Evolutionary conservation across 2,797 vertebrate genomes (phyloP).

Genomic region (Urocyon cinereoargenteus): DNA sequence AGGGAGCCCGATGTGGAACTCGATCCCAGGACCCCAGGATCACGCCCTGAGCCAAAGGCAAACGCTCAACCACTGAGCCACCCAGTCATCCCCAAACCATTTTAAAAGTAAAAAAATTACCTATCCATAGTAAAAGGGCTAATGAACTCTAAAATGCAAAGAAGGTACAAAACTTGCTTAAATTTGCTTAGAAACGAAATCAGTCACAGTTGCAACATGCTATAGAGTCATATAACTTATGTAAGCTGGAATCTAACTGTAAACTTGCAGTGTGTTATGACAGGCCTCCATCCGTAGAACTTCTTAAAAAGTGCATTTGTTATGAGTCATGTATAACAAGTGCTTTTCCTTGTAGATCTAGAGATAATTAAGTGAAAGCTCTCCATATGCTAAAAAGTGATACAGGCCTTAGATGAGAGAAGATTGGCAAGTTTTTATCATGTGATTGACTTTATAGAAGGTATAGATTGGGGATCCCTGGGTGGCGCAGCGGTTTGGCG

Average conservation of each 20-base stretch:
- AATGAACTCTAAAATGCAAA: not conserved
- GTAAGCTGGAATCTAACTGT: not conserved
- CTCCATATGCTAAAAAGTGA: not conserved
- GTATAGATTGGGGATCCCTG: too few species aligned
- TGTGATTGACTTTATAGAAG: not conserved
- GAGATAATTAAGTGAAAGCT: constrained; percentile 30
- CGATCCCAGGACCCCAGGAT: too few species aligned
- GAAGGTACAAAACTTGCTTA: not conserved
- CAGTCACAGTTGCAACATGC: not conserved
- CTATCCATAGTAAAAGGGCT: not conserved
- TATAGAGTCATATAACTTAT: not conserved
- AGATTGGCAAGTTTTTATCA: not conserved
- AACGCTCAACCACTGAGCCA: too few species aligned
- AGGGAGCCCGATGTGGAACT: too few species aligned
- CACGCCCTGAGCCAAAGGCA: too few species aligned
- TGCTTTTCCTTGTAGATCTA: constrained; percentile 55
- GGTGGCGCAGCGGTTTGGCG: too few species aligned
- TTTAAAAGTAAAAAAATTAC: constrained; percentile 32
- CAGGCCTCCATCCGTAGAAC: not conserved
- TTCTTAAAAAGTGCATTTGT: not conserved
- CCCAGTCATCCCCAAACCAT: not conserved
- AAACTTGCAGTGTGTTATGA: not conserved
- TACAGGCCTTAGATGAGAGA: not conserved
- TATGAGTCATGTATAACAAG: not conserved
- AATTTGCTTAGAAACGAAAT: not conserved